phyloP scores from a whole-genome alignment of 2,113 vertebrate genomes.

The Todiramphus chloris region DNA sequence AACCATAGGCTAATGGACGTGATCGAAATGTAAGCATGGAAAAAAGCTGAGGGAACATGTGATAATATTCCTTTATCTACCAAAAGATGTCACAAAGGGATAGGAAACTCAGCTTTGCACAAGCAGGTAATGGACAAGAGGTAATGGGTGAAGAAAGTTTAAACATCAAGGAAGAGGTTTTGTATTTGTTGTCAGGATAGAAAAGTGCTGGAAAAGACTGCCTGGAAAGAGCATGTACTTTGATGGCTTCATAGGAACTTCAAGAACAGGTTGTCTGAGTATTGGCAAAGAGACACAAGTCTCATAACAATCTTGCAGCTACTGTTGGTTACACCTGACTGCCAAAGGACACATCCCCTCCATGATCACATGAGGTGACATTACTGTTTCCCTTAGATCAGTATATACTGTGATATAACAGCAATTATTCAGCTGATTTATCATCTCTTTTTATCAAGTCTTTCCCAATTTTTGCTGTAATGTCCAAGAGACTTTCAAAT shows the following conservation, averaged over 20 bases:
- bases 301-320: neutral
- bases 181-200: neutral
- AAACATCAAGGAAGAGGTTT: neutral
- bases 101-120: neutral
- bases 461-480: neutral
- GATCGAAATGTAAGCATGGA: neutral
- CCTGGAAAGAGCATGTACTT: neutral
- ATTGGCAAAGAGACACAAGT: neutral
- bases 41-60: neutral
- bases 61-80: rapidly evolving
- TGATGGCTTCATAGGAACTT: neutral
- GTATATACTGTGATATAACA: neutral
- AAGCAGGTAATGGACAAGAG: neutral
- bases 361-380: neutral
- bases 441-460: neutral
- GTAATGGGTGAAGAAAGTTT: neutral
- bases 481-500: neutral
- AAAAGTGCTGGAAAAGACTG: neutral
- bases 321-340: neutral
- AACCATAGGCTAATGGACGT: neutral
- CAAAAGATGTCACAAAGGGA: neutral
- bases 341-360: neutral
- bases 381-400: neutral
- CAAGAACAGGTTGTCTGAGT: neutral
- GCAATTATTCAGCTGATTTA: neutral